phyloP scores from a whole-genome alignment of 2,113 vertebrate species.

The Ammodytes dubius region DNA sequence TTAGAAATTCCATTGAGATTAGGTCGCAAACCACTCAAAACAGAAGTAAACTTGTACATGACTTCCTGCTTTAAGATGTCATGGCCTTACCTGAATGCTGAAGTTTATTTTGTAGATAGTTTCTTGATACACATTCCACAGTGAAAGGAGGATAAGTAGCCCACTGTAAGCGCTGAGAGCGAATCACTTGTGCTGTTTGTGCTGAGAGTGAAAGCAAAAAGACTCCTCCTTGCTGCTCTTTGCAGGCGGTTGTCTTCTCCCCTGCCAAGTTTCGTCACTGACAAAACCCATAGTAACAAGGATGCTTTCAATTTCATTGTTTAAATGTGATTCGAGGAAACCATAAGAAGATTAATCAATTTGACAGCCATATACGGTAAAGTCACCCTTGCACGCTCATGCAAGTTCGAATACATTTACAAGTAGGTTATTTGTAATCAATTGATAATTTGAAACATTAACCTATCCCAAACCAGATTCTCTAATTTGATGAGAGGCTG shows the following conservation, averaged over 20 bases:
- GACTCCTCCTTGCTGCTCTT: too few species aligned
- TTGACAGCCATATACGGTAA: neutral
- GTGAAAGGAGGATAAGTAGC: neutral
- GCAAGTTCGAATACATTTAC: neutral
- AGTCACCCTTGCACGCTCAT: neutral
- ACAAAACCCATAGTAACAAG: neutral
- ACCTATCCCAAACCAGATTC: neutral
- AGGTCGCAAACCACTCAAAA: neutral
- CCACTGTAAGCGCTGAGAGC: rapidly evolving
- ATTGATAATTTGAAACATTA: neutral
- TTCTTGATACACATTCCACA: neutral
- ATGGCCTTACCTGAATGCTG: slow-evolving; percentile 31
- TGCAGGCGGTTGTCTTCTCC: neutral
- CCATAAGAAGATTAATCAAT: neutral
- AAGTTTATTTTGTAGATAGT: neutral
- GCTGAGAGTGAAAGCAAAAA: neutral
- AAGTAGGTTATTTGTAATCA: neutral
- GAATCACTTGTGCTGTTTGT: neutral
- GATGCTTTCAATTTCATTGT: slow-evolving; percentile 41
- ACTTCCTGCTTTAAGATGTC: neutral
- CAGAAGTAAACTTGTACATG: neutral
- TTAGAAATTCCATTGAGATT: neutral
- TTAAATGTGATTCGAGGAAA: neutral
- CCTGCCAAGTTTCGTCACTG: slow-evolving; percentile 15
- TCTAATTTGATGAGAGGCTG: neutral